Conservation (phyloP, 2,113 vertebrate genomes). For the Zingel zingel region DNA sequence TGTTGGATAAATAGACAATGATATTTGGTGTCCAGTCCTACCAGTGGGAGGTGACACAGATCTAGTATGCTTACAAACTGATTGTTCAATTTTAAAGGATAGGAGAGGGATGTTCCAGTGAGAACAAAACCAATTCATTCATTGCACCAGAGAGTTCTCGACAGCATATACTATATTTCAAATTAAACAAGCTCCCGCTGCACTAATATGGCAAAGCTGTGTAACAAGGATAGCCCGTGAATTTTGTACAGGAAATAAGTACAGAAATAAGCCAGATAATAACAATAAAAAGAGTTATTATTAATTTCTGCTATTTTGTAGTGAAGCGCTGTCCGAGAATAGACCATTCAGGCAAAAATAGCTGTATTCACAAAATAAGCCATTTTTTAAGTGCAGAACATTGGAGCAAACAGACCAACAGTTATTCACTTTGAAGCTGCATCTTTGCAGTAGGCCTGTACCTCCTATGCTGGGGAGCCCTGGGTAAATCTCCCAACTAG, state of each 20-base stretch:
- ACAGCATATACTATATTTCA: constrained; percentile 34
- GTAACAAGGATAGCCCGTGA: neutral
- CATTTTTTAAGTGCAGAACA: constrained; percentile 17
- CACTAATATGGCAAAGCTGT: constrained; percentile 13
- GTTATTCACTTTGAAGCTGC: constrained; percentile 69
- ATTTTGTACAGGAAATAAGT: neutral
- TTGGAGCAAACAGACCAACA: constrained; percentile 62
- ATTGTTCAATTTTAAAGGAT: constrained; percentile 28
- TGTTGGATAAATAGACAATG: neutral
- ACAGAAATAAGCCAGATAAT: constrained; percentile 8
- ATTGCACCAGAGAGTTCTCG: constrained; percentile 21
- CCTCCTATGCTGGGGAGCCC: constrained; percentile 36
- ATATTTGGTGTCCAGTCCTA: neutral
- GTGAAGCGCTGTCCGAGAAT: constrained; percentile 4
- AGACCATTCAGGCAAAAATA: constrained; percentile 17
- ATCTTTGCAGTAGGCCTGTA: constrained; percentile 37
- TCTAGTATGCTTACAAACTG: constrained; percentile 9
- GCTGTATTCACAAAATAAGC: constrained; percentile 47
- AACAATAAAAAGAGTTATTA: neutral
- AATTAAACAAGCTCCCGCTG: constrained; percentile 36
- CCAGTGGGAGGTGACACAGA: constrained; percentile 22
- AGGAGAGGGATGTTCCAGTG: neutral
- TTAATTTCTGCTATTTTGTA: constrained; percentile 14
- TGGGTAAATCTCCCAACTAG: constrained; percentile 59
- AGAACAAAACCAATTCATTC: constrained; percentile 25